These are phyloP conservation scores for Chaetodon trifascialis DNA, from an alignment of 2,113 vertebrate species.

Conservation along the genomic window DNA sequence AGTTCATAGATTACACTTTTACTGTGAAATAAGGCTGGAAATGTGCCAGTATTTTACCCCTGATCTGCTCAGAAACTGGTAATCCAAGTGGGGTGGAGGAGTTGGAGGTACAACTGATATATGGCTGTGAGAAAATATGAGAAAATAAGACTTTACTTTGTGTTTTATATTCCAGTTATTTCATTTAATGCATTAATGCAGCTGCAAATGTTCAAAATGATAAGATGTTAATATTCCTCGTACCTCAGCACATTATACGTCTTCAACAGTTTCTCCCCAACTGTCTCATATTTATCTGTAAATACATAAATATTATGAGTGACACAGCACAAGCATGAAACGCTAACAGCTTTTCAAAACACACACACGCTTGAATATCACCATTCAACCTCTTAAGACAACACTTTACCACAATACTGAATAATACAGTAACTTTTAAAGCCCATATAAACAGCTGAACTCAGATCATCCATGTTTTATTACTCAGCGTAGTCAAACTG, in stretches of 20 bases:
- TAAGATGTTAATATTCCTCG: conserved; percentile 20
- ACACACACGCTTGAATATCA: not conserved
- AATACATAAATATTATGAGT: conserved; percentile 28
- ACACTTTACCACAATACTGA: not conserved
- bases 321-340: not conserved
- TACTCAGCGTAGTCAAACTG: not conserved
- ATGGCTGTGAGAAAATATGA: conserved; percentile 78
- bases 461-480: conserved; percentile 15
- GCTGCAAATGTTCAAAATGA: not conserved
- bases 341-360: not conserved
- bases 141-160: not conserved
- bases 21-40: not conserved
- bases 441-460: not conserved
- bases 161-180: not conserved
- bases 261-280: conserved; percentile 88
- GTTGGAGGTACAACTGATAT: conserved; percentile 94
- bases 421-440: conserved; percentile 25
- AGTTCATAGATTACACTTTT: not conserved
- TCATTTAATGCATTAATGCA: not conserved
- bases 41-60: conserved; percentile 75
- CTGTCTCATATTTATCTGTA: conserved; percentile 88
- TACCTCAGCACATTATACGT: conserved; percentile 89
- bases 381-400: not conserved
- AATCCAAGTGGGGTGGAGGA: conserved; percentile 88
- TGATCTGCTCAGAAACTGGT: conserved; percentile 49